These are phyloP conservation scores for Saccostrea echinata DNA, from an alignment of 1,140 invertebrate species.

Conservation along the genomic window DNA sequence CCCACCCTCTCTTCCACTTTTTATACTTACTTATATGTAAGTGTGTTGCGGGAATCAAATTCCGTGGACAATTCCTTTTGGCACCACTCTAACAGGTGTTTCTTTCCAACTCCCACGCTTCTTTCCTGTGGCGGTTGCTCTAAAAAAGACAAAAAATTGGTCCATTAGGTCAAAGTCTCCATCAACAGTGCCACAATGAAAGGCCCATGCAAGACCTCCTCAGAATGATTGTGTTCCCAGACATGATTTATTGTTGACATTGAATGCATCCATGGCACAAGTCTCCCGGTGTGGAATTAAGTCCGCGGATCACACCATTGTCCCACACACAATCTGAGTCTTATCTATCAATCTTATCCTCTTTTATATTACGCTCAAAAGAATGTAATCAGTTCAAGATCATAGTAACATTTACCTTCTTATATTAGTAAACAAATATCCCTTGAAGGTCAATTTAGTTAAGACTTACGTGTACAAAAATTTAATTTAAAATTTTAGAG, in stretches of 20 bases:
- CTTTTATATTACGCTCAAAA: neutral
- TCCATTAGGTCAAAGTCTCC: conserved; percentile 9
- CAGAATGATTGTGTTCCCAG: neutral
- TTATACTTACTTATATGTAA: conserved; percentile 70
- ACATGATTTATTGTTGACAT: conserved; percentile 32
- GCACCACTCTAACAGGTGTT: conserved; percentile 74
- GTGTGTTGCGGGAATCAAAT: conserved; percentile 72
- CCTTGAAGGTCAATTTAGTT: conserved; percentile 13
- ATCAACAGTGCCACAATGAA: neutral
- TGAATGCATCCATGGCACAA: conserved; percentile 24
- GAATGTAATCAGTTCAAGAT: conserved; percentile 19
- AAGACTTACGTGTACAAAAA: neutral
- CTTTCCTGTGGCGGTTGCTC: conserved; percentile 69
- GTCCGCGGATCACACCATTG: neutral
- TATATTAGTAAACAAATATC: conserved; percentile 26
- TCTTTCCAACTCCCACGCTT: conserved; percentile 72
- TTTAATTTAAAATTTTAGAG: neutral
- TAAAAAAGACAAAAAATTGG: conserved; percentile 40
- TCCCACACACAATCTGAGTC: conserved; percentile 4
- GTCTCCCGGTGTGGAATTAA: conserved; percentile 33
- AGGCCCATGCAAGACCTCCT: neutral
- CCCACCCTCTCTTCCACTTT: neutral
- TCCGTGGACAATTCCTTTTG: conserved; percentile 64
- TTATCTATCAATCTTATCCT: conserved; percentile 6
- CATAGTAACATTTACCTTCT: neutral